Evolutionary conservation across 2,888 invertebrate species (phyloP), one percentile per base, ranked within the genome.

Genomic region (Eupithecia exiguata): DNA sequence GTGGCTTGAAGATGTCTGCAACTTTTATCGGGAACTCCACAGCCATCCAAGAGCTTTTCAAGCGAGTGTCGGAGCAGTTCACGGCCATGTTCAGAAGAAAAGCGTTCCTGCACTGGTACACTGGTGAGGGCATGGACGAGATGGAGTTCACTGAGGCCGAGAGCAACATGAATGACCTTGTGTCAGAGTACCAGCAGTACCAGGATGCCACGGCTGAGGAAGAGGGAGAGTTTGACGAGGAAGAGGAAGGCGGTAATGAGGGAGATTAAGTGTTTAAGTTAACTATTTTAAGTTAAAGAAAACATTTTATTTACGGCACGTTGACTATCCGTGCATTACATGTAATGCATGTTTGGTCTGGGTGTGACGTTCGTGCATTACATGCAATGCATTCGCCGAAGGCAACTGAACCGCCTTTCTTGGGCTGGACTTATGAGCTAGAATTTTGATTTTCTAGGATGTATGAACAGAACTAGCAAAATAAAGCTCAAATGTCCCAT

Each of bases 61-160:
- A 96, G 87, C 93, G 96, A 80, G 96, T 97, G 81, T 96, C 96
- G 58, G 97, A 97, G 88, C 97, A 97, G 86, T 97, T 97, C 87
- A 96, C 96, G 25, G 97, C 97, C 80, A 97, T 97, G 97, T 97
- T 97, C 92, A 95, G 97, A 71, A 96, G 97, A 77, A 97, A 96
- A 88, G 97, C 97, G 78, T 97, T 97, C 93, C 91, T 97, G 85
- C 97, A 97, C 91, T 97, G 97, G 97, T 97, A 97, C 88, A 97
- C 97, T 71, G 97, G 97, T 6, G 97, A 97, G 87, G 97, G 97
- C 62, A 97, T 97, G 98, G 98, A 99, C 89, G 98, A 98, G 92
- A 97, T 98, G 98, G 99, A 99, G 91, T 99, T 99, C 93, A 98
- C 98, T 71, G 99, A 99, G 89, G 99, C 99, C 0, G 98, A 99